Conservation (phyloP, 37 sponge, comb jelly and placozoan genomes). For the Halisarca cf. caerulea region DNA sequence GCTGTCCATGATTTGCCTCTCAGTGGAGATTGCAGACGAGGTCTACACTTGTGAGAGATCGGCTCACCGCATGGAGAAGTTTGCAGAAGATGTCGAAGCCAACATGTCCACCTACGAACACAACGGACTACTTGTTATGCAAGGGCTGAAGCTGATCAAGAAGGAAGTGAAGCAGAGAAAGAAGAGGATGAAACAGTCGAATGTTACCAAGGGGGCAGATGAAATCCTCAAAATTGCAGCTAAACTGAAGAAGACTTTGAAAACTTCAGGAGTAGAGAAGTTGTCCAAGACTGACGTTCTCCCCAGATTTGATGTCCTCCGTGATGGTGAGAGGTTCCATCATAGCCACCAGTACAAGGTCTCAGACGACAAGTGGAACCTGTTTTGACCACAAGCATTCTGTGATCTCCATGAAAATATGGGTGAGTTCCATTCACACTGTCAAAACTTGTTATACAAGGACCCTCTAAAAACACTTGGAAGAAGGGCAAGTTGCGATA, state of each 20-base stretch:
- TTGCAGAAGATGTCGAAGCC: neutral
- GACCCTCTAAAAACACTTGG: no score
- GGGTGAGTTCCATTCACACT: no score
- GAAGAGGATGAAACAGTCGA: neutral
- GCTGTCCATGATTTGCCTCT: neutral
- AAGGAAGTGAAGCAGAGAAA: constrained; percentile 8
- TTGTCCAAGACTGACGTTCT: constrained; percentile 6
- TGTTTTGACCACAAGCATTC: no score
- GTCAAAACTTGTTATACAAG: no score
- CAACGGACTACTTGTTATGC: neutral
- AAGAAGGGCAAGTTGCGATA: no score
- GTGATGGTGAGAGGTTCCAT: constrained; percentile 34
- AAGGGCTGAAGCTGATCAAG: neutral
- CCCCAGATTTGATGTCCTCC: constrained; percentile 29
- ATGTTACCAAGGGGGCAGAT: neutral
- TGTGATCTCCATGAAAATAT: no score
- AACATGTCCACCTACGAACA: neutral
- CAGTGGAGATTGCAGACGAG: constrained; percentile 20
- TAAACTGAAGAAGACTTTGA: constrained; percentile 20
- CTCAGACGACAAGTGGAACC: constrained; percentile 52
- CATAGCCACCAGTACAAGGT: constrained; percentile 47
- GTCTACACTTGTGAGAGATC: neutral
- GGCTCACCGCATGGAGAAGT: neutral
- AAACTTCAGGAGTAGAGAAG: constrained; percentile 37
- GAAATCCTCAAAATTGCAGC: constrained; percentile 15